Conservation (phyloP, 1,140 invertebrate genomes). For the Archivesica marissinica region DNA sequence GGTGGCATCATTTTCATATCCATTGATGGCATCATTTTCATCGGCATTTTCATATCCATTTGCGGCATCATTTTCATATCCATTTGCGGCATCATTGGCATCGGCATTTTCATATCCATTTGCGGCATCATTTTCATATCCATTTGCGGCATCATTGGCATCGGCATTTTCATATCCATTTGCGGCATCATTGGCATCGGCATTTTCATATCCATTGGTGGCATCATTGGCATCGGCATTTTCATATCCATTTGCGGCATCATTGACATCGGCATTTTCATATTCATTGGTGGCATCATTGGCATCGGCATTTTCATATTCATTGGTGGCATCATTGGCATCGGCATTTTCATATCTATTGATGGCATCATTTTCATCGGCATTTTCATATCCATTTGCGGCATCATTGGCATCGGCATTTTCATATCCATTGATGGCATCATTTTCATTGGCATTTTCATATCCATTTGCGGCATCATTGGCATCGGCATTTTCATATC, state of each 20-base stretch:
- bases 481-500: neutral
- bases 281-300: slow-evolving; percentile 18
- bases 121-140: slow-evolving; percentile 4
- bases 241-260: neutral
- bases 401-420: no score
- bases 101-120: neutral
- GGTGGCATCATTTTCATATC: slow-evolving; percentile 20
- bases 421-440: neutral
- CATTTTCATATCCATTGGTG: slow-evolving; percentile 13
- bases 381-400: neutral
- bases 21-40: slow-evolving; percentile 19
- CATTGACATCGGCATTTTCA: neutral
- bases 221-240: slow-evolving; percentile 15
- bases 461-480: neutral
- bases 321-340: no score
- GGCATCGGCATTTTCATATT: neutral
- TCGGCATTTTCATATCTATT: neutral
- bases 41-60: slow-evolving; percentile 1
- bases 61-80: slow-evolving; percentile 14
- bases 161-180: slow-evolving; percentile 17
- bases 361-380: neutral
- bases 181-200: slow-evolving; percentile 1
- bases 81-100: neutral
- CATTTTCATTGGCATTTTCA: slow-evolving; percentile 16
- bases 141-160: slow-evolving; percentile 13